Base-by-base conservation (phyloP, 2,113 vertebrate species). In the Cavia aperea region DNA sequence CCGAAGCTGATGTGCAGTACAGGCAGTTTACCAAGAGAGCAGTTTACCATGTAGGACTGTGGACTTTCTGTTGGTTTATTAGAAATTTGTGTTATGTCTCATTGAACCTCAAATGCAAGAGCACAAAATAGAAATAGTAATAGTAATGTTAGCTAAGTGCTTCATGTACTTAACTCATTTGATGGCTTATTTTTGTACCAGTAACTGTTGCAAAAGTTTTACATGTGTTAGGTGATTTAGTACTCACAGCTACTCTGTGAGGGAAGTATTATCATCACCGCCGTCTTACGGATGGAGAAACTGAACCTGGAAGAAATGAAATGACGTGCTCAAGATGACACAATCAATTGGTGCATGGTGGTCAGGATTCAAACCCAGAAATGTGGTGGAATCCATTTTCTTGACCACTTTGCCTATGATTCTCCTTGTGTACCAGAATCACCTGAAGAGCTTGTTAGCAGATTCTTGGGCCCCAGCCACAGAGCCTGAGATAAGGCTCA, bases 71-170 rank as follows among this genome's bases (percentile, higher is more conserved):
- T 78, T 88, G 58, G 65, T 92, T 93, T 77, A 36, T 91, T 70
- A 96, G 81, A 89, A 88, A 73, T 86, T 23, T 39, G 8, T 43
- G 63, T 58, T 68, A 58, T 33, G 11, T 84, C n/a, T 39, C 39
- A 33, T 4, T 78, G 72, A 92, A 54, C 43, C 68, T 90, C 73
- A 90, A 93, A 90, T 90, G 63, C 66, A 88, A 92, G 65, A 75
- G 60, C 15, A 63, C 58, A 81, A 58, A 63, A 29, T 39, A 56
- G 39, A 81, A 83, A 23, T 78, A n/a, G 39, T 46, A 68, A 29
- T 72, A 73, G 77, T 65, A 43, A 66, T 62, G 54, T 60, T 63
- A 87, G 70, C 24, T 73, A 15, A 62, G 26, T 77, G 16, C 24
- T 78, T n/a, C 63, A 15, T 75, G 7, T 68, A 9, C 46, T 56